A percentile compares a stretch with the other conserved stretches of the same genome.
Evolutionary conservation across 2,797 vertebrate species (phyloP).

Genomic region (Enteromius anoplus): DNA sequence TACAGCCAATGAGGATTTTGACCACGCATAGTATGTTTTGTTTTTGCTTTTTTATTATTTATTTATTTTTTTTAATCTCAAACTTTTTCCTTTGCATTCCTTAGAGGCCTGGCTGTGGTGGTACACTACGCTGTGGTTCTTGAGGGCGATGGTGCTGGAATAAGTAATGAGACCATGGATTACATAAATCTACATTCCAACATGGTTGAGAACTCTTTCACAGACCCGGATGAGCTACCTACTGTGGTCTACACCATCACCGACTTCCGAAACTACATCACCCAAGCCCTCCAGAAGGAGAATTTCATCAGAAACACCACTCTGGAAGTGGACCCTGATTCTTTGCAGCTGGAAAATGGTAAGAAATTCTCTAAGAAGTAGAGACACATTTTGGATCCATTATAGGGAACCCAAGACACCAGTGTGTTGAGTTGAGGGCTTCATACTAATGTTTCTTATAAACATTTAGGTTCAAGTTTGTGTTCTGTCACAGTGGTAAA

Average conservation of each 20-base stretch:
- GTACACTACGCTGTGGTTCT: conserved; percentile 87
- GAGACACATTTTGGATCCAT: background rate
- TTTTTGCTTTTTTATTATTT: background rate
- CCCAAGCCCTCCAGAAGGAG: conserved; percentile 85
- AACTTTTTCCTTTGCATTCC: conserved; percentile 14
- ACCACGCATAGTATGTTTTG: background rate
- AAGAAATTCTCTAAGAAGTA: conserved; percentile 23
- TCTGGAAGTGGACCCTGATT: conserved; percentile 75
- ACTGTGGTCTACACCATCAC: conserved; percentile 89
- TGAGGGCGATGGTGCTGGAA: conserved; percentile 78
- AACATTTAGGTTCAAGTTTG: conserved; percentile 16
- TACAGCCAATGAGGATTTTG: background rate
- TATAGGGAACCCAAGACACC: conserved; percentile 9
- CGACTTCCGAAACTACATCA: conserved; percentile 89
- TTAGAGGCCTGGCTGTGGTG: conserved; percentile 80
- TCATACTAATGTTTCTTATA: conserved; percentile 14
- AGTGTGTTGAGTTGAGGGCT: conserved; percentile 16
- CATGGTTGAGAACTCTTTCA: conserved; percentile 86
- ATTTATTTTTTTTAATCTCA: background rate
- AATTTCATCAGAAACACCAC: conserved; percentile 80
- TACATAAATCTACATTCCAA: conserved; percentile 89
- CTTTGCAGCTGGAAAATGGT: conserved; percentile 83
- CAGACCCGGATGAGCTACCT: conserved; percentile 82
- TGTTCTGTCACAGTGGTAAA: conserved; percentile 21
- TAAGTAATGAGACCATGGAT: conserved; percentile 86